Evolutionary conservation across 1,140 invertebrate species (phyloP).

Genomic region (Pseudachorutes palmiensis): DNA sequence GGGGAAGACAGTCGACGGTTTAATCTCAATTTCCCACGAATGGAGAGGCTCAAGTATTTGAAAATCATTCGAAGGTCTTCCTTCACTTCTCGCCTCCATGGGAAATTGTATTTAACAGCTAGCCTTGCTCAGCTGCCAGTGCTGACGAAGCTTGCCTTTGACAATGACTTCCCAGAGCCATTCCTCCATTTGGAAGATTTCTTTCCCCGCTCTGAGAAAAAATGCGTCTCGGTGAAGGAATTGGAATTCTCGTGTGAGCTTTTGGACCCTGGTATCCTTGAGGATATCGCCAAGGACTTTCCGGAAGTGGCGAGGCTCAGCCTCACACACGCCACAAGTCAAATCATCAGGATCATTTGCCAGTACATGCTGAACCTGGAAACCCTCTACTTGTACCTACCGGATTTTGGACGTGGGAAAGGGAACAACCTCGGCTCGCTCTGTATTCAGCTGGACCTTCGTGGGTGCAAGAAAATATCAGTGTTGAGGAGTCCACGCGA

Average conservation of each 20-base stretch:
- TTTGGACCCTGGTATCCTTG: background rate
- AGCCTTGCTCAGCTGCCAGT: background rate
- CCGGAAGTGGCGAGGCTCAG: background rate
- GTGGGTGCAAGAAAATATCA: background rate
- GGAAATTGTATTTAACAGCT: background rate
- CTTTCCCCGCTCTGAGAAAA: background rate
- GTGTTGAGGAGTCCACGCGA: background rate
- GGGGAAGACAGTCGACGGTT: background rate
- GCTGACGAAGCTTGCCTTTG: background rate
- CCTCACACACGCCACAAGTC: background rate
- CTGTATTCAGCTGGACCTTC: background rate
- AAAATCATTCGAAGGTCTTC: background rate
- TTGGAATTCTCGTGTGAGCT: conserved; percentile 7
- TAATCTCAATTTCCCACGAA: background rate
- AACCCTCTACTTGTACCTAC: background rate
- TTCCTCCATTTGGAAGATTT: conserved; percentile 6
- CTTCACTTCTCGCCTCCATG: background rate
- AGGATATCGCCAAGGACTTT: background rate
- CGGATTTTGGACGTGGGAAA: background rate
- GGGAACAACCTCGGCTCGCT: background rate
- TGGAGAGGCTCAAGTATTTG: background rate
- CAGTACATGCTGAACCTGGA: background rate
- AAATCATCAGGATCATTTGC: background rate
- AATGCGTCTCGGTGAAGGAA: background rate
- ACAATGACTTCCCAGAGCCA: conserved; percentile 1